Percentiles rank a stretch among this genome's conserved stretches.
Evolutionary conservation across 2,797 vertebrate species (phyloP).

Genomic region (Peromyscus aztecus): DNA sequence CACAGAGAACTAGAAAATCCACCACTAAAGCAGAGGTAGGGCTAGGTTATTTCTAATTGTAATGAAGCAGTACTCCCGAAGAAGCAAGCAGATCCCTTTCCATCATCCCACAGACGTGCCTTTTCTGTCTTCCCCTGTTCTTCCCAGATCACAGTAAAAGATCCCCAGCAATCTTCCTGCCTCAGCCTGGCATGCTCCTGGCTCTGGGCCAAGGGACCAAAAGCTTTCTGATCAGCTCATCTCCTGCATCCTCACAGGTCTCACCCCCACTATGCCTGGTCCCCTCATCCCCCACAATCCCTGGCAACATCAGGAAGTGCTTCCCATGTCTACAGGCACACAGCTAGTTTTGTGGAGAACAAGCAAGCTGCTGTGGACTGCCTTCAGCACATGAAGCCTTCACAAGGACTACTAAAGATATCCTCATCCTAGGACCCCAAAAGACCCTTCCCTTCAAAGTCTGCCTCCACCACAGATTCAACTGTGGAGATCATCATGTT

Average conservation of each 20-base stretch:
- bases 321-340: background rate
- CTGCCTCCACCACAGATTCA: background rate
- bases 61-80: background rate
- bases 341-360: background rate
- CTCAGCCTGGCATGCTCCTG: background rate
- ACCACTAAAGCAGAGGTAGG: background rate
- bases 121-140: background rate
- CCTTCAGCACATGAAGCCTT: background rate
- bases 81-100: background rate
- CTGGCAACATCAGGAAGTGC: background rate
- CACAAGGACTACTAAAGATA: background rate
- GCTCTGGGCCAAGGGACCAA: background rate
- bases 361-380: no score
- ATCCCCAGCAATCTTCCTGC: no score
- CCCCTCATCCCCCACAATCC: background rate
- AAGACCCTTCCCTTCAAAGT: background rate
- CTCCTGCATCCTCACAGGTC: background rate
- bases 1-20: background rate
- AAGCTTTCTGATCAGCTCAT: background rate
- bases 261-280: rapidly evolving
- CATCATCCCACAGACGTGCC: rapidly evolving
- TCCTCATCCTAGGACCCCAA: background rate
- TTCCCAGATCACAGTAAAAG: background rate
- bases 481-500: background rate
- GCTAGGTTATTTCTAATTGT: background rate